Percentiles rank a stretch among this genome's conserved stretches.
These are phyloP conservation scores for Spodoptera exigua DNA, from an alignment of 2,888 invertebrate species.

Conservation along the genomic window DNA sequence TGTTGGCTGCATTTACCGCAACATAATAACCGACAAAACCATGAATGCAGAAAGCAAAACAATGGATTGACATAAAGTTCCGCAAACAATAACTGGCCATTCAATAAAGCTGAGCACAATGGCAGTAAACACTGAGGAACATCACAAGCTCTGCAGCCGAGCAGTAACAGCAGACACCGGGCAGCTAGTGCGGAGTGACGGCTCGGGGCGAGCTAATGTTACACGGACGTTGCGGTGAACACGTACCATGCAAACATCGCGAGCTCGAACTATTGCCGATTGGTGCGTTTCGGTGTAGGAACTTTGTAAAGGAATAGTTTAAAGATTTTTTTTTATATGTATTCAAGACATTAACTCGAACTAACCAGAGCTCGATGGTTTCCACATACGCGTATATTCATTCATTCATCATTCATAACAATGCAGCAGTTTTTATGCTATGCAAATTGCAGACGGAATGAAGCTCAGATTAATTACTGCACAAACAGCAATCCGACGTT, in stretches of 20 bases:
- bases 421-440: background rate
- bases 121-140: conserved; percentile 37
- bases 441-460: background rate
- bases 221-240: no score
- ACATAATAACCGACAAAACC: background rate
- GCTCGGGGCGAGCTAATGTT: no score
- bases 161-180: conserved; percentile 20
- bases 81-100: conserved; percentile 48
- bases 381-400: no score
- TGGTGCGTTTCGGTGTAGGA: conserved; percentile 20
- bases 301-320: no score
- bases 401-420: no score
- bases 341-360: no score
- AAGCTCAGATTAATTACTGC: background rate
- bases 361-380: no score
- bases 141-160: conserved; percentile 30
- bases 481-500: conserved; percentile 25
- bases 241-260: conserved; percentile 34
- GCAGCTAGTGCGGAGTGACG: conserved; percentile 9
- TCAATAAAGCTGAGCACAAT: conserved; percentile 33
- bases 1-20: background rate
- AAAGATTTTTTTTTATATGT: no score
- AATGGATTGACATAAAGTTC: conserved; percentile 35
- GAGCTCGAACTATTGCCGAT: conserved; percentile 26
- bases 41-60: conserved; percentile 11